Evolutionary conservation across 1,140 invertebrate species (phyloP).

Genomic region (Rhopalosiphum padi): DNA sequence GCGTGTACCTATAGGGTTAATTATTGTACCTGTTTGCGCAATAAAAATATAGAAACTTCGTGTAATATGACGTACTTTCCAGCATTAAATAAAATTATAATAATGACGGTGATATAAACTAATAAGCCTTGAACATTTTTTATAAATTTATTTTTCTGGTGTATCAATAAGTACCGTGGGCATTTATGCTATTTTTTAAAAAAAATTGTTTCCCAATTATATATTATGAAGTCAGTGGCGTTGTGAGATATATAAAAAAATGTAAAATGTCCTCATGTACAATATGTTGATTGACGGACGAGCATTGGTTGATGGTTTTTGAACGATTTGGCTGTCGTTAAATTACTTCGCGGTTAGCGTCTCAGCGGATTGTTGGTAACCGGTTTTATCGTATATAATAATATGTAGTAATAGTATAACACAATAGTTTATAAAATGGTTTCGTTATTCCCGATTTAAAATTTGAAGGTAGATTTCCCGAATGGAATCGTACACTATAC

Average conservation of each 20-base stretch:
- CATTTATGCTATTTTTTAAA: not conserved
- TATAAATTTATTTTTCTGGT: not conserved
- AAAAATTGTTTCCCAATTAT: not conserved
- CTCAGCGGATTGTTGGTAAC: not conserved
- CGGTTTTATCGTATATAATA: not conserved
- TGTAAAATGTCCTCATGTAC: not conserved
- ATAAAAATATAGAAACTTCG: not conserved
- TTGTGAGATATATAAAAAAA: not conserved
- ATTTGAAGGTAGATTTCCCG: not conserved
- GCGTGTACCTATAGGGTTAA: not conserved
- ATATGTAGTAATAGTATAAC: not conserved
- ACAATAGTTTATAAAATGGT: not conserved
- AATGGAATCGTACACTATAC: not conserved
- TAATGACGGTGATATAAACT: not conserved
- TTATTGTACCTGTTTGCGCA: not conserved
- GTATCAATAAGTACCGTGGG: not conserved
- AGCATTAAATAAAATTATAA: not conserved
- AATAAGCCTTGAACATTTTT: not conserved
- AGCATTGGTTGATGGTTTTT: not conserved
- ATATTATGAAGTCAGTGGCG: not conserved
- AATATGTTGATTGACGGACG: not conserved
- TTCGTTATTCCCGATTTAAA: not conserved
- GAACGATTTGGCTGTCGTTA: not conserved
- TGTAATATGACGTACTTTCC: not conserved
- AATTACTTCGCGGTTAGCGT: slow-evolving; percentile 22